Evolutionary conservation across 2,113 vertebrate genomes (phyloP), one percentile per base, ranked within the genome.

Genomic region (Dasyornis broadbenti): DNA sequence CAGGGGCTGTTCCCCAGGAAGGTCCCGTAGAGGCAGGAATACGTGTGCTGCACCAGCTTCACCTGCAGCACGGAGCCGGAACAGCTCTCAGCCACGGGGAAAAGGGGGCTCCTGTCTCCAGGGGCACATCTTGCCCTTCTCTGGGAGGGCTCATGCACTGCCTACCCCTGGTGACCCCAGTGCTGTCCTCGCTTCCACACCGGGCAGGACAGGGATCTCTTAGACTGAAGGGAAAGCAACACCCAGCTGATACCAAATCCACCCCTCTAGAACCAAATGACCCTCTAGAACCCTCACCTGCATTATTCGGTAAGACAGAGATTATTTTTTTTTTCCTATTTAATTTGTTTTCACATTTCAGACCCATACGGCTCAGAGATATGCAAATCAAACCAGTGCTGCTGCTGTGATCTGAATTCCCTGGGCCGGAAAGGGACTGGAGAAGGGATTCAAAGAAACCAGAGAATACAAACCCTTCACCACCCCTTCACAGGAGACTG

Each of bases 11-110:
- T 99, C 54, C 99, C 99, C 73, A 99, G 98, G 98, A 99, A 99
- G 6, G 99, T 99, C 65, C 99, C 99, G 0, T 99, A 99, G 21
- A 99, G 98, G 96, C 99, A 99, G 18, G 99, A 99, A 89, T 99
- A 99, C 0, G 99, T 99, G 96, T 99, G 99, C 97, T 99, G 99
- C 73, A 99, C 99, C 97, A 99, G 94, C 97, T 99, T 99, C 89
- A 99, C 99, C 99, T 99, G 96, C 13, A 66, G n/a, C 33, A 39
- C 0, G 5, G 69, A 66, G 89, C 3, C 50, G 40, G 23, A 59
- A 31, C 40, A 22, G 20, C 0, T 2, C 79, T 73, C 69, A 91
- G 52, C 15, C 49, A 16, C 0, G 7, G 19, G 61, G 24, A 75
- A 82, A 76, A 0, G 3, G 16, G 4, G 8, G 30, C 52, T 73